phyloP scores from a whole-genome alignment of 2,797 vertebrate species.

The Botia kubotai region DNA sequence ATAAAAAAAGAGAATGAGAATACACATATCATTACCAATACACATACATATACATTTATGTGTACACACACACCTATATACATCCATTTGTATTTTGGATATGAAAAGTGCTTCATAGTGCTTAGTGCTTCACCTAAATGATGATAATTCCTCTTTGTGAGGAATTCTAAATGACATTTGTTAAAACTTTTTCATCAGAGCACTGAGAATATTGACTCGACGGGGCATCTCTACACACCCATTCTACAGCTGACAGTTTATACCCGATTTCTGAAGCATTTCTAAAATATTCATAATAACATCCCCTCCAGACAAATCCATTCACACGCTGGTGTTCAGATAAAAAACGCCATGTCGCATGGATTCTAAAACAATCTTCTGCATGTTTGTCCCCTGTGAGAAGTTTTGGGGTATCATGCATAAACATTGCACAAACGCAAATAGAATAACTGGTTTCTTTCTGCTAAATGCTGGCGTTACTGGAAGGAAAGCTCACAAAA shows the following conservation, averaged over 20 bases:
- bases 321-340: not conserved
- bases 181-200: slow-evolving; percentile 53
- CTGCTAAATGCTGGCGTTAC: not conserved
- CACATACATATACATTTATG: no score
- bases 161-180: slow-evolving; percentile 6
- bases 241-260: slow-evolving; percentile 57
- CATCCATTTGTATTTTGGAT: no score
- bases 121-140: not conserved
- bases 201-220: slow-evolving; percentile 58
- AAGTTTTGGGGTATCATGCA: not conserved
- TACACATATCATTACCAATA: no score
- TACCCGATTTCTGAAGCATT: slow-evolving; percentile 48
- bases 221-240: slow-evolving; percentile 58
- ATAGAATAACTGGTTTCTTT: not conserved
- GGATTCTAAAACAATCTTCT: slow-evolving; percentile 12
- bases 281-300: slow-evolving; percentile 57
- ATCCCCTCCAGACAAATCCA: slow-evolving; percentile 30
- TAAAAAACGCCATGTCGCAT: not conserved
- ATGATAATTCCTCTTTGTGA: not conserved
- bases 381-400: not conserved
- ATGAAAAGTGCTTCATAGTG: no score
- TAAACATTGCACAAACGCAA: not conserved
- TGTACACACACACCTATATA: no score
- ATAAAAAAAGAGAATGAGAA: no score
- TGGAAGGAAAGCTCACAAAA: not conserved